Conservation (phyloP, 2,888 invertebrate genomes). For the Drosophila peninsularis region DNA sequence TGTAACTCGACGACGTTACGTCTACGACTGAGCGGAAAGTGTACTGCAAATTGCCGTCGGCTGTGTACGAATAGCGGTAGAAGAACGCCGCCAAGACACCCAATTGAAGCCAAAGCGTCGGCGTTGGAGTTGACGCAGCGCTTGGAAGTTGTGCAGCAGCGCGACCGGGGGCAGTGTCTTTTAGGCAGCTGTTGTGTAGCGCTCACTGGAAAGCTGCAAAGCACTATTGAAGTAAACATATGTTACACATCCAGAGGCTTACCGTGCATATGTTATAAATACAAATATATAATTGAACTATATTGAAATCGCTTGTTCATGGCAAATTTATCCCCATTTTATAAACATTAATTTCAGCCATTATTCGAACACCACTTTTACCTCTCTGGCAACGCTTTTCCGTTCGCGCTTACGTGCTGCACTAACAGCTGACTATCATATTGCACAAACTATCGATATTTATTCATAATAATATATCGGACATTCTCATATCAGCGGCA, state of each 20-base stretch:
- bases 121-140: constrained; percentile 78
- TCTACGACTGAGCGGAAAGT: constrained; percentile 79
- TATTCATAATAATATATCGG: background rate
- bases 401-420: background rate
- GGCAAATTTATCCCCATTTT: background rate
- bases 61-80: constrained; percentile 51
- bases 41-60: constrained; percentile 44
- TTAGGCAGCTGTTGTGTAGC: constrained; percentile 37
- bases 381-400: constrained; percentile 10
- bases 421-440: constrained; percentile 3
- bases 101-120: constrained; percentile 69
- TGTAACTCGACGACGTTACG: constrained; percentile 80
- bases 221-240: constrained; percentile 26
- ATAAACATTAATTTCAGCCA: background rate
- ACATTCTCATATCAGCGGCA: constrained; percentile 17
- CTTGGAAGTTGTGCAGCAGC: constrained; percentile 63
- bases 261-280: background rate
- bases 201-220: constrained; percentile 42
- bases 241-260: constrained; percentile 38
- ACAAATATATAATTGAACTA: background rate
- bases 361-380: background rate
- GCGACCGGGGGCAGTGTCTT: constrained; percentile 35
- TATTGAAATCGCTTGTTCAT: background rate
- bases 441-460: constrained; percentile 14
- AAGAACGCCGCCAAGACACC: constrained; percentile 45